phyloP scores from a whole-genome alignment of 2,888 invertebrate genomes.

The Adelognathus sp. region DNA sequence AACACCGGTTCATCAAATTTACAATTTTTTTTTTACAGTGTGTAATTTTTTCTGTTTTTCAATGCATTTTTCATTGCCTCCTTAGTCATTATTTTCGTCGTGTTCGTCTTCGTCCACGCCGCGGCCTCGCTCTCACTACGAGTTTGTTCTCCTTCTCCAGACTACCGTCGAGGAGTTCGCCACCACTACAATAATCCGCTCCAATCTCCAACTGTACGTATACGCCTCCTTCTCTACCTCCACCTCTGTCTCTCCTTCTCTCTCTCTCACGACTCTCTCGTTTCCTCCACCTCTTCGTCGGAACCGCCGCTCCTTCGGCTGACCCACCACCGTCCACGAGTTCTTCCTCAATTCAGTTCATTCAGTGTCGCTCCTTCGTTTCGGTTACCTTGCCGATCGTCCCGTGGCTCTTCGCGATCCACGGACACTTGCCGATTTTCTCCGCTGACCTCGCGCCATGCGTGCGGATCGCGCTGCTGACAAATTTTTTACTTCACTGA shows the following conservation, averaged over 20 bases:
- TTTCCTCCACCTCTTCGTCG: conserved; percentile 62
- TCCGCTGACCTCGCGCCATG: neutral
- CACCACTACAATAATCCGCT: conserved; percentile 40
- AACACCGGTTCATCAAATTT: neutral
- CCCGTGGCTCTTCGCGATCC: conserved; percentile 1
- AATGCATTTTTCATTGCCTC: neutral
- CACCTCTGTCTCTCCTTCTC: conserved; percentile 53
- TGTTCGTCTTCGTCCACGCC: neutral
- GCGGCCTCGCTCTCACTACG: neutral
- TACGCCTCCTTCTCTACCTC: conserved; percentile 51
- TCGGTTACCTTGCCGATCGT: conserved; percentile 58
- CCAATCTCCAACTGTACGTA: conserved; percentile 46
- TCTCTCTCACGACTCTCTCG: conserved; percentile 51
- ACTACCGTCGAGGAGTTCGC: conserved; percentile 26
- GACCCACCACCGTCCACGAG: conserved; percentile 70
- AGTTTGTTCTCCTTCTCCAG: conserved; percentile 42
- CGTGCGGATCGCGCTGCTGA: neutral
- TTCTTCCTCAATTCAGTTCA: conserved; percentile 78
- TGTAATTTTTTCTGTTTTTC: neutral
- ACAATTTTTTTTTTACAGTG: neutral
- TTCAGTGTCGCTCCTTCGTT: conserved; percentile 75
- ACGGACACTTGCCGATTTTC: neutral
- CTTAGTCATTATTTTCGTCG: neutral
- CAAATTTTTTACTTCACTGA: neutral
- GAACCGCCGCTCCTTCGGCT: conserved; percentile 64